Evolutionary conservation across 2,113 vertebrate species (phyloP).

Genomic region (Etheostoma cragini): DNA sequence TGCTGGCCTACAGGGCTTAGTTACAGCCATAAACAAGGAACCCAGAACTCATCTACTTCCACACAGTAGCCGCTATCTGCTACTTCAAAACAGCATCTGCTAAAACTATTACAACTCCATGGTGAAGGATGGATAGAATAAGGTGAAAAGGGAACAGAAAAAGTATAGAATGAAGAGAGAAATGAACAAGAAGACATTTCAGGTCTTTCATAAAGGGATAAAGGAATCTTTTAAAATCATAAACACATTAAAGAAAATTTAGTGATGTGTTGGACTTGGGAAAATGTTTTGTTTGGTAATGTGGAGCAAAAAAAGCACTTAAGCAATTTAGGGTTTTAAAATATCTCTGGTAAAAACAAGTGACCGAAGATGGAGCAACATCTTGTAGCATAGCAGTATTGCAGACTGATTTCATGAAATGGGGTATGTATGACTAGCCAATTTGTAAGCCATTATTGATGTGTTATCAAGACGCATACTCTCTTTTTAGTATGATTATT

Average conservation of each 20-base stretch:
- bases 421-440: too few species aligned
- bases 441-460: too few species aligned
- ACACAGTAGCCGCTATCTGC: slow-evolving; percentile 60
- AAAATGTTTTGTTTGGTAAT: slow-evolving; percentile 59
- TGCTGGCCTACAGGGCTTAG: slow-evolving; percentile 53
- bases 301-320: slow-evolving; percentile 31
- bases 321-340: slow-evolving; percentile 15
- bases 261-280: slow-evolving; percentile 7
- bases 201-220: not conserved
- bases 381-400: not conserved
- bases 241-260: not conserved
- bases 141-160: slow-evolving; percentile 26
- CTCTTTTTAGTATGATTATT: too few species aligned
- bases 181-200: slow-evolving; percentile 11
- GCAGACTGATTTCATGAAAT: too few species aligned
- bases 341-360: not conserved
- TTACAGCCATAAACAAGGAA: slow-evolving; percentile 62
- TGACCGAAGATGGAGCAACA: not conserved
- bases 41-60: slow-evolving; percentile 60
- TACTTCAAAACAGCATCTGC: slow-evolving; percentile 61
- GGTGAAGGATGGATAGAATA: slow-evolving; percentile 9
- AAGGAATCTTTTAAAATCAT: slow-evolving; percentile 13
- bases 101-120: slow-evolving; percentile 44
- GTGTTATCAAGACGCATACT: too few species aligned
- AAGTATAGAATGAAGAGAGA: slow-evolving; percentile 8